Percentiles rank a stretch among this genome's conserved stretches.
phyloP scores from a whole-genome alignment of 2,888 invertebrate species.

The Zeuzera pyrina region DNA sequence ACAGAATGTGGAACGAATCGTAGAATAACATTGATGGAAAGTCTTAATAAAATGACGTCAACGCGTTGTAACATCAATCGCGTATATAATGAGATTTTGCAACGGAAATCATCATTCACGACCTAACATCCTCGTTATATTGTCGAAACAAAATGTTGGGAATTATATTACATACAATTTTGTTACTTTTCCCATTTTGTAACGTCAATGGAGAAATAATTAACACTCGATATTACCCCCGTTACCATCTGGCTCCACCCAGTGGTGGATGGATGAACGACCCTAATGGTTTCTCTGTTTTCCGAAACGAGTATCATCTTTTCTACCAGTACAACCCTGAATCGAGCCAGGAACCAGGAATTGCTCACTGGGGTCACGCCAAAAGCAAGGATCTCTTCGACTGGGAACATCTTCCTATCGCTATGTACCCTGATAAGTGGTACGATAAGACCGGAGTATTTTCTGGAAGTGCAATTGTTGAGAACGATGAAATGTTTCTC shows the following conservation, averaged over 20 bases:
- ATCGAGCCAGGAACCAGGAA: slow-evolving; percentile 36
- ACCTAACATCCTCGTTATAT: too few species aligned
- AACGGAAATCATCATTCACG: too few species aligned
- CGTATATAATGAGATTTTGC: too few species aligned
- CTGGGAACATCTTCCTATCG: slow-evolving; percentile 61
- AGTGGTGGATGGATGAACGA: slow-evolving; percentile 67
- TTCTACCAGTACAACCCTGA: slow-evolving; percentile 66
- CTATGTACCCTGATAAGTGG: slow-evolving; percentile 49
- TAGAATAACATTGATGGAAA: too few species aligned
- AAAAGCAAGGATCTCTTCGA: slow-evolving; percentile 51
- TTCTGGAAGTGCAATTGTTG: slow-evolving; percentile 59
- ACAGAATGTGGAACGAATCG: too few species aligned
- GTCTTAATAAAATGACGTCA: too few species aligned
- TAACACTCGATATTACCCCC: slow-evolving; percentile 32
- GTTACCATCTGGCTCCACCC: slow-evolving; percentile 43
- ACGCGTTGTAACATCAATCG: too few species aligned
- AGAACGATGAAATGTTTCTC: slow-evolving; percentile 39
- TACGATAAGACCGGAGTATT: slow-evolving; percentile 55
- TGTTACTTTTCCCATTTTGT: too few species aligned
- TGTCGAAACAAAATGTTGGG: too few species aligned
- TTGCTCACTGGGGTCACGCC: slow-evolving; percentile 68
- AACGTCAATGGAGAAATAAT: slow-evolving; percentile 3
- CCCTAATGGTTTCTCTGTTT: slow-evolving; percentile 65
- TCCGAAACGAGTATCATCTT: slow-evolving; percentile 49
- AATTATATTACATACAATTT: too few species aligned